Evolutionary conservation across 2,113 vertebrate genomes (phyloP), one percentile per base, ranked within the genome.

Genomic region (Lagenorhynchus albirostris): DNA sequence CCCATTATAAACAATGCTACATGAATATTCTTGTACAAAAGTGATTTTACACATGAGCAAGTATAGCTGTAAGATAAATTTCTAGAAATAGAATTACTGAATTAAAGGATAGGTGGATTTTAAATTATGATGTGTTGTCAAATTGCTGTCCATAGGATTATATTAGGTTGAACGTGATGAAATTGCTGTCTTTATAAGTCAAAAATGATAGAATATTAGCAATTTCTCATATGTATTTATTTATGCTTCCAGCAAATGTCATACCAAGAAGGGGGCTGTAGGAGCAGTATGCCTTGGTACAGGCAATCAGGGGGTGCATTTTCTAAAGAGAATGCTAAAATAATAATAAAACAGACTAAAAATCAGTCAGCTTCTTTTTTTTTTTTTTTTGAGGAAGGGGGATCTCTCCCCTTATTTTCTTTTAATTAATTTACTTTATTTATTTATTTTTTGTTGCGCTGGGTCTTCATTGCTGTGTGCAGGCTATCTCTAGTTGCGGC

Each of bases 241-340:
- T 85, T 65, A 79, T 79, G 38, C 2, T 82, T 79, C 21, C 8
- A 74, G 3, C 25, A 80, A 82, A 31, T 67, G 25, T 29, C 11
- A 70, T 58, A 81, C 18, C 26, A 84, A 67, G 68, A 81, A 79
- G 17, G 26, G 21, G 70, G 67, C 4, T 53, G 25, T 67, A 71
- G n/a, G 8, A 62, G 4, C 33, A 88, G 18, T 84, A 31, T 91
- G 7, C 8, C 26, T 94, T 70, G 14, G 29, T 92, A 88, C 5
- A 93, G 29, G 26, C 26, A 91, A 26, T 63, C 84, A 41, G 15
- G 29, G 3, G n/a, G 11, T 71, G 2, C 31, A 70, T 73, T 80
- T 83, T 91, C 14, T 73, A 93, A 93, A 80, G 4, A 79, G 18
- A 95, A 93, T 80, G 79, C 55, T 88, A 74, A 94, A 88, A 55